Base-by-base conservation (phyloP, 1,140 invertebrate genomes). In the Ridgeia piscesae region DNA sequence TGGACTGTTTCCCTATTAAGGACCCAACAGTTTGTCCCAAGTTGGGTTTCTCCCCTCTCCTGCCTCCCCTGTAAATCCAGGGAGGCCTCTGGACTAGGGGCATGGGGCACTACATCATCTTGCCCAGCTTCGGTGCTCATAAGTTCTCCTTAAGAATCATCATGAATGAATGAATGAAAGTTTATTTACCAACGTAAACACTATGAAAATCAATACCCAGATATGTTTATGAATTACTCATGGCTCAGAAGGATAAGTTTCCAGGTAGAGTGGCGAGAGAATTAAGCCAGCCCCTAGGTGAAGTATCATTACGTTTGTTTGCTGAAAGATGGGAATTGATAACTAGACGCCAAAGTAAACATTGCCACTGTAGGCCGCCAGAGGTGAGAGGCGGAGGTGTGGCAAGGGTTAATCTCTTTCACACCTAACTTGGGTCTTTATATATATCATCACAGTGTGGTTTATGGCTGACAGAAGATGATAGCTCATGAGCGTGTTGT, bases 241-340 rank as follows among this genome's bases (percentile, higher is more conserved):
- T 4, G 27, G 58, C 58, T 21, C 58, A 77, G 17, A 77, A 21
- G 2, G 58, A 77, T 77, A 77, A 77, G 58, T 77, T 77, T 8
- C 58, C 58, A 77, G 58, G 58, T 77, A 77, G 58, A 77, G 58
- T 77, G 58, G 14, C 58, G 11, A 14, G 58, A 21, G 58, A 21
- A 77, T 77, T 77, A 77, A 77, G 27, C 27, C 58, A 77, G 17
- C 58, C 58, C 17, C 58, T 21, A 77, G 58, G 58, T 21, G 58
- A 77, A 77, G 58, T 77, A 77, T 77, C 58, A 77, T 77, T 77
- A 17, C 58, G 58, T 77, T 77, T 77, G 58, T 77, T 77, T 77
- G 58, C 11, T 77, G 58, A 77, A 77, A 21, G 58, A 77, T 77
- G 58, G 58, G 58, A 77, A 77, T 77, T 77, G 58, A 77, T 77